Base-by-base conservation (phyloP, 2,888 invertebrate genomes). In the Harmothoe impar region DNA sequence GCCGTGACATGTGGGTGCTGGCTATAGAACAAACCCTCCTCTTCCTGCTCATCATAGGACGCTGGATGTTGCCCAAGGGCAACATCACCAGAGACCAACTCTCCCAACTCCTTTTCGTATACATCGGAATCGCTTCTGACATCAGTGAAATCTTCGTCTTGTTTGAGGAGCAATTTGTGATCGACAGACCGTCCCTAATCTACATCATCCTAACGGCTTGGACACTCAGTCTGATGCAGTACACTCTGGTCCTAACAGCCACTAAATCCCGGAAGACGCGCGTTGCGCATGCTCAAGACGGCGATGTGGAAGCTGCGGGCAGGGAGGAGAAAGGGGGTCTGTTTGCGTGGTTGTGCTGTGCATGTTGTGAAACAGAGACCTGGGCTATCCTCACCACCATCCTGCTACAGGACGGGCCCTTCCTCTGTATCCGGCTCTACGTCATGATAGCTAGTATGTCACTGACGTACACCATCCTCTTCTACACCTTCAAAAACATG, bases 381-480 rank as follows among this genome's bases (percentile, higher is more conserved):
- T 96, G 96, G 95, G 96, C 96, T 33, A 95, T 96, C 31, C 68
- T 96, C 10, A 94, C 96, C 56, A 95, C 96, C 0, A 94, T 96
- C 84, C 89, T 94, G 33, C 93, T 96, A 56, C 96, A 96, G 92
- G 96, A 96, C 92, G 95, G 96, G 17, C 96, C 96, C 0, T 96
- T 96, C 93, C 93, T 96, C 10, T 91, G 91, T 5, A 91, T 95
- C 10, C 93, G 95, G 7, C 91, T 95, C 23, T 94, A 94, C 91
- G 93, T 94, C 23, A 92, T 95, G 72, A 91, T 94, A 86, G 91
- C 91, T 12, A 94, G 94, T 91, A 92, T 93, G 78, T 93, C 95
- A 12, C 90, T 94, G 91, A 94, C 93, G 51, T 95, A 95, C 92
- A 94, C 94, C 77, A 94, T 95, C 90, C 92, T 95, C 33, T 96